Conservation (phyloP, 1,140 invertebrate species). For the Drosophila bipectinata region DNA sequence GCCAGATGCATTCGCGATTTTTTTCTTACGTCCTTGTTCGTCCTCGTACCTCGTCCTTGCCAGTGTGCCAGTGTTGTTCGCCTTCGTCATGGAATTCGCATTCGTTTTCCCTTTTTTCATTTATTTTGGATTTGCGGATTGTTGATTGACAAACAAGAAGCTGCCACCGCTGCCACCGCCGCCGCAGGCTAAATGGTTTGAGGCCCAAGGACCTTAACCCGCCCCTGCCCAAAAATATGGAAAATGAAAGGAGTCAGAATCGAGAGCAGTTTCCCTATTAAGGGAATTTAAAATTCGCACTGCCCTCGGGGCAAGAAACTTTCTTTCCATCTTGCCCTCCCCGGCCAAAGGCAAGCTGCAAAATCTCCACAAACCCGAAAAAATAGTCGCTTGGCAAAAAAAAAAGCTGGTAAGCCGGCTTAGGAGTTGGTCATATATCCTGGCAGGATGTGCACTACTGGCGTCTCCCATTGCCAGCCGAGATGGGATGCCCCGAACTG, state of each 20-base stretch:
- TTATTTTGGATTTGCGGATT: slow-evolving; percentile 34
- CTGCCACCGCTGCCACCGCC: slow-evolving; percentile 28
- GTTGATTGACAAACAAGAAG: slow-evolving; percentile 65
- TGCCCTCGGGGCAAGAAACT: slow-evolving; percentile 55
- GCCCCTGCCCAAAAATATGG: slow-evolving; percentile 1
- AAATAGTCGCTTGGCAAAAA: background rate
- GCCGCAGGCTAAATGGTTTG: slow-evolving; percentile 35
- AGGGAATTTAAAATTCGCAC: slow-evolving; percentile 51
- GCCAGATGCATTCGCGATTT: slow-evolving; percentile 48
- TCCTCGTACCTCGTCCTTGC: background rate
- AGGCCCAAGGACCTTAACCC: slow-evolving; percentile 10
- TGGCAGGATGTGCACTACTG: slow-evolving; percentile 32
- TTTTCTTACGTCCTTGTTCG: background rate
- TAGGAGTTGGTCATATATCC: slow-evolving; percentile 40
- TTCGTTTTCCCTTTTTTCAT: slow-evolving; percentile 18
- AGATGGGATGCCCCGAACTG: slow-evolving; percentile 25
- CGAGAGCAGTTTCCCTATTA: background rate
- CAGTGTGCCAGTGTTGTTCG: background rate
- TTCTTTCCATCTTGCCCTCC: slow-evolving; percentile 29
- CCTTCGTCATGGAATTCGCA: background rate
- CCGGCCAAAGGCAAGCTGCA: slow-evolving; percentile 43
- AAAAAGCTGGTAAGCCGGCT: slow-evolving; percentile 69
- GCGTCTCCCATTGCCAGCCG: background rate
- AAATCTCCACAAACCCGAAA: background rate
- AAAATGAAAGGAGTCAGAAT: slow-evolving; percentile 6